Percentiles rank a stretch among this genome's conserved stretches.
Evolutionary conservation across 2,888 invertebrate species (phyloP).

Genomic region (Drosophila kanekoi): DNA sequence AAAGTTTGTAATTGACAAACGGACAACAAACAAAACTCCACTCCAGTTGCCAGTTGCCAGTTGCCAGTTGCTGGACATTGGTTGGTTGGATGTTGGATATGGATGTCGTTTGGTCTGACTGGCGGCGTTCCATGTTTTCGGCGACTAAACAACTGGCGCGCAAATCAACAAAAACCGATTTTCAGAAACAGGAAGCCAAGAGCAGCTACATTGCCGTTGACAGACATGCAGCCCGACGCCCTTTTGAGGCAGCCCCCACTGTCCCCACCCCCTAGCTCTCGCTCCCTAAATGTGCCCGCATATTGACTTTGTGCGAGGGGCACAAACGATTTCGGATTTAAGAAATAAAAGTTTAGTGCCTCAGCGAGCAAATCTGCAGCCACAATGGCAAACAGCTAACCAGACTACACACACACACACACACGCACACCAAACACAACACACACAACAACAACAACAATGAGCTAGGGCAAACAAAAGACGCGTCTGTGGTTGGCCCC

Average conservation of each 20-base stretch:
- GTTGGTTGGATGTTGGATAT: slow-evolving; percentile 30
- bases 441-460: slow-evolving; percentile 37
- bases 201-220: slow-evolving; percentile 62
- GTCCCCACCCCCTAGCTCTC: not conserved
- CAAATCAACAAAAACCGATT: slow-evolving; percentile 82
- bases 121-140: slow-evolving; percentile 47
- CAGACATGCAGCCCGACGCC: slow-evolving; percentile 47
- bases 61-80: slow-evolving; percentile 37
- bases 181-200: slow-evolving; percentile 71
- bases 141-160: slow-evolving; percentile 75
- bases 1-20: slow-evolving; percentile 82
- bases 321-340: slow-evolving; percentile 79
- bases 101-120: slow-evolving; percentile 44
- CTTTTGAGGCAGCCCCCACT: not conserved
- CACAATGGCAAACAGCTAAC: slow-evolving; percentile 70
- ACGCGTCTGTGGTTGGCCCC: slow-evolving; percentile 76
- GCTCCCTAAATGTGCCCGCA: slow-evolving; percentile 61
- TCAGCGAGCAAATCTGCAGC: slow-evolving; percentile 76
- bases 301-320: slow-evolving; percentile 75
- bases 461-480: slow-evolving; percentile 77
- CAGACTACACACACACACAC: slow-evolving; percentile 51
- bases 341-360: slow-evolving; percentile 80
- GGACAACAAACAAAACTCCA: slow-evolving; percentile 78
- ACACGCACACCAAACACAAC: slow-evolving; percentile 20
- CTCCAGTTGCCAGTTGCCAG: slow-evolving; percentile 57